These are phyloP conservation scores for Heterotilapia buettikoferi DNA, from an alignment of 2,113 vertebrate genomes.

Conservation along the genomic window DNA sequence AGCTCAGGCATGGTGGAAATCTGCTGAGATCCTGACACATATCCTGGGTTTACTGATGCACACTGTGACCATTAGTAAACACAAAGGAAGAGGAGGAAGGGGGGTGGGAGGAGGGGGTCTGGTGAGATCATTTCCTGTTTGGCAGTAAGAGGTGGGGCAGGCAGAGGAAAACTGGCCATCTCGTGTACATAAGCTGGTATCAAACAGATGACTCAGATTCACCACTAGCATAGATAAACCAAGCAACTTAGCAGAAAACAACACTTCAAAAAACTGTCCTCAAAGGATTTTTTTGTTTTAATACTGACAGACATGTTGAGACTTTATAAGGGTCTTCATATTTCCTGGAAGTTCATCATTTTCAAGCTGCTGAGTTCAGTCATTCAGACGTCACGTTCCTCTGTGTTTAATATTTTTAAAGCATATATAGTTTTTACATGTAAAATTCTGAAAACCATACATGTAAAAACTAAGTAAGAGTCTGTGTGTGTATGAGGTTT, in stretches of 20 bases:
- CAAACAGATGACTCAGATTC: not conserved
- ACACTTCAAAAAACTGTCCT: not conserved
- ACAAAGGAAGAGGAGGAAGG: not conserved
- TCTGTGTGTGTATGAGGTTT: not conserved
- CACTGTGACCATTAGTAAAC: constrained; percentile 1
- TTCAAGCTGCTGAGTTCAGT: not conserved
- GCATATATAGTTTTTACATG: not conserved
- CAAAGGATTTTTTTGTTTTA: not conserved
- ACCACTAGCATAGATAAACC: not conserved
- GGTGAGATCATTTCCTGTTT: constrained; percentile 55
- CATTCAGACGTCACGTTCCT: not conserved
- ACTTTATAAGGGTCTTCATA: not conserved
- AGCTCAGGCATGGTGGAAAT: not conserved
- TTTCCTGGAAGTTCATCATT: not conserved
- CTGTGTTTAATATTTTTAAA: not conserved
- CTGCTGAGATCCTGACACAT: not conserved
- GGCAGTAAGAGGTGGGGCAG: not conserved
- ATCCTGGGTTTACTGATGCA: not conserved
- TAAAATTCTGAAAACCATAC: not conserved
- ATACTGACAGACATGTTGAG: not conserved
- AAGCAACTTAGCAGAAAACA: not conserved
- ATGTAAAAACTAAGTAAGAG: not conserved
- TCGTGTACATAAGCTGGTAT: constrained; percentile 9
- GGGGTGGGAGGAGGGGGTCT: not conserved
- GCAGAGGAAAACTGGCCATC: constrained; percentile 10